A percentile compares a stretch with the other conserved stretches of the same genome.
phyloP scores from a whole-genome alignment of 2,113 vertebrate species.

The Coturnix japonica region DNA sequence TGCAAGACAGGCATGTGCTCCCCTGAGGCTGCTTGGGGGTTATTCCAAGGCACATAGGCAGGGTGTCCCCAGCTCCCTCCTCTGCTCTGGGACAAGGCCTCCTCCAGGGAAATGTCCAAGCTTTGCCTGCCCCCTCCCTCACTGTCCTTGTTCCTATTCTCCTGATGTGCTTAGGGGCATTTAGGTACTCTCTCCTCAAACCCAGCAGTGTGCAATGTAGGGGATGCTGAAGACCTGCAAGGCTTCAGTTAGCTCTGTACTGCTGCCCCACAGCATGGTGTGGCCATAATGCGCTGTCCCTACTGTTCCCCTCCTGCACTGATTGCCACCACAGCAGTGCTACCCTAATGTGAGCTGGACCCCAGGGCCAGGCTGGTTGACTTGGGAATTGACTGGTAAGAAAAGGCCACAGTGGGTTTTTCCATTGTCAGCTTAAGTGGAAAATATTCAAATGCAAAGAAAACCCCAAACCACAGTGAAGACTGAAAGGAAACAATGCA shows the following conservation, averaged over 20 bases:
- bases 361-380: background rate
- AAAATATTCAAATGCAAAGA: constrained; percentile 17
- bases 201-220: fast-evolving
- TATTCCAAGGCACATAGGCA: background rate
- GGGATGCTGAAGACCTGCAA: background rate
- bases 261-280: background rate
- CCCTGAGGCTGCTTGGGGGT: background rate
- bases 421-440: background rate
- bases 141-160: background rate
- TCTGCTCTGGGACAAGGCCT: fast-evolving
- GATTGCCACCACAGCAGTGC: background rate
- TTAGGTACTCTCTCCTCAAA: background rate
- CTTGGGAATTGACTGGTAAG: background rate
- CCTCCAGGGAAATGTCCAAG: background rate
- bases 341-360: background rate
- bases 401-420: background rate
- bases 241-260: background rate
- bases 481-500: constrained; percentile 24
- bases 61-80: no score
- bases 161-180: background rate
- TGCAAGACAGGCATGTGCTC: background rate
- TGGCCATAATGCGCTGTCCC: background rate
- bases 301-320: background rate
- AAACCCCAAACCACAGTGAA: background rate
- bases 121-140: background rate